Conservation (phyloP, 2,888 invertebrate genomes). For the Volucella inanis region DNA sequence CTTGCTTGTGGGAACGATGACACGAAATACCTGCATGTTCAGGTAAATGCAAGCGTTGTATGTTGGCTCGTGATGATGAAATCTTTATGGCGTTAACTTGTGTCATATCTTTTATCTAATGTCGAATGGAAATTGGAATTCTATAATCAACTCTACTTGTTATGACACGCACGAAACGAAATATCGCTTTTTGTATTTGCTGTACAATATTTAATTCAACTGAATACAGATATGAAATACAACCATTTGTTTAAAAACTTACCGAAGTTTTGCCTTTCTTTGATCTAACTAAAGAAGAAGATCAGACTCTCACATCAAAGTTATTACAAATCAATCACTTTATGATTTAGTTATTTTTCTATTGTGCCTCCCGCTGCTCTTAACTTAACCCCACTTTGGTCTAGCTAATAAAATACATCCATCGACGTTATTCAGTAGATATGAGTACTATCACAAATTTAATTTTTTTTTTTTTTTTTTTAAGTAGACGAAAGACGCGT, state of each 20-base stretch:
- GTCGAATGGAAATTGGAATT: no score
- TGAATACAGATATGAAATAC: no score
- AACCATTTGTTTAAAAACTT: no score
- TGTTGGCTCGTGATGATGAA: rapidly evolving
- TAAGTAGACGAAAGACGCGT: conserved; percentile 11
- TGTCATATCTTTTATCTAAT: no score
- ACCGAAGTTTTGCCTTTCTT: no score
- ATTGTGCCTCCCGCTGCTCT: neutral
- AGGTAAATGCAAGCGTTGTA: no score
- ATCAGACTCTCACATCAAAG: neutral
- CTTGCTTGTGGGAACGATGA: no score
- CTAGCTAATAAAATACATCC: neutral
- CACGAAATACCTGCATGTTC: no score
- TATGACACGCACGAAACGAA: no score
- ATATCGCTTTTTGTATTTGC: no score
- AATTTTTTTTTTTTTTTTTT: neutral
- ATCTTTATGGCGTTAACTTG: rapidly evolving
- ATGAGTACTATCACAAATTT: neutral
- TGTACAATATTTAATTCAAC: no score
- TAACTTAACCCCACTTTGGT: neutral
- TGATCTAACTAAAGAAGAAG: neutral
- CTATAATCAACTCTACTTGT: no score
- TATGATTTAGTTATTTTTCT: conserved; percentile 1
- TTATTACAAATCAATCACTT: conserved; percentile 33
- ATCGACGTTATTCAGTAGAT: neutral